Percentiles rank a stretch among this genome's conserved stretches.
Conservation (phyloP, 2,888 invertebrate genomes). For the Operophtera brumata region DNA sequence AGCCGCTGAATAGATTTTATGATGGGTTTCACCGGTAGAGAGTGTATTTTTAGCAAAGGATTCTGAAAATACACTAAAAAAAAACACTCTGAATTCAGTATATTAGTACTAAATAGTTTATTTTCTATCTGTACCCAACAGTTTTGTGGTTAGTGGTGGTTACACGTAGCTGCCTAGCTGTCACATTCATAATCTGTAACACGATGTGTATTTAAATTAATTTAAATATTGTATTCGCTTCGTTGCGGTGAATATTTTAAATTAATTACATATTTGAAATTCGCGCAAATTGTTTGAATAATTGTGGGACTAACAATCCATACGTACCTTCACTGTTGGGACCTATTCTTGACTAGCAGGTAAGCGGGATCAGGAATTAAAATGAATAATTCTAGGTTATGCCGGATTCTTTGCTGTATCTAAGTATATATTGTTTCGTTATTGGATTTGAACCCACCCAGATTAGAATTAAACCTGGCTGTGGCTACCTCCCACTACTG, state of each 20-base stretch:
- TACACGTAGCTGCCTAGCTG: not conserved
- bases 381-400: too few species aligned
- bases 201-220: conserved; percentile 39
- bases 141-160: not conserved
- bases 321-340: too few species aligned
- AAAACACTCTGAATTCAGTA: too few species aligned
- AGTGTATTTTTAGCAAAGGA: too few species aligned
- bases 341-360: too few species aligned
- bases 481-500: not conserved
- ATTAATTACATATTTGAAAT: conserved; percentile 39
- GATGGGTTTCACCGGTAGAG: too few species aligned
- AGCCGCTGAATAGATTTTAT: too few species aligned
- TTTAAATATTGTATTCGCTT: conserved; percentile 38
- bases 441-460: not conserved
- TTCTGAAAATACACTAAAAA: too few species aligned
- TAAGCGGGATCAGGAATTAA: too few species aligned
- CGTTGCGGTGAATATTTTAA: conserved; percentile 39
- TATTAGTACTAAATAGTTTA: too few species aligned
- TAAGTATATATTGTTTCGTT: not conserved
- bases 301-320: too few species aligned
- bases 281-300: conserved; percentile 18
- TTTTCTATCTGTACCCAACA: not conserved
- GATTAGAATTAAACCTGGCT: not conserved
- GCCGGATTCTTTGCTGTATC: too few species aligned
- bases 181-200: conserved; percentile 2